phyloP scores from a whole-genome alignment of 2,113 vertebrate species.

The Corythornis vintsioides region DNA sequence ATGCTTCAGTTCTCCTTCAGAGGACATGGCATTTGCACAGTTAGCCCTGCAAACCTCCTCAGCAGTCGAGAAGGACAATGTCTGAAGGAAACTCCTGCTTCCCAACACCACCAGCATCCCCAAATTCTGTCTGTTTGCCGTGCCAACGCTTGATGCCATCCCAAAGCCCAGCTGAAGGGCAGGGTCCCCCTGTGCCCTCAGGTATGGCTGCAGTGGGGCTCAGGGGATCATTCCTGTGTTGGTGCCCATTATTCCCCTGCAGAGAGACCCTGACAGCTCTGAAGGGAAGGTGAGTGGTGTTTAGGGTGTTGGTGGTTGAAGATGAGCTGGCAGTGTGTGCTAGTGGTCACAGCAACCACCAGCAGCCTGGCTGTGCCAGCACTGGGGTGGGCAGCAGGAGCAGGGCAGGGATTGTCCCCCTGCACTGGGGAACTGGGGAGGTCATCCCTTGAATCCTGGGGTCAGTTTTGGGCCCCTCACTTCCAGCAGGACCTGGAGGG shows the following conservation, averaged over 20 bases:
- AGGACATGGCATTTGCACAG: too few species aligned
- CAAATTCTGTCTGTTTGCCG: not conserved
- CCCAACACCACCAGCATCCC: not conserved
- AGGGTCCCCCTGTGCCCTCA: not conserved
- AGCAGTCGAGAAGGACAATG: rapidly evolving
- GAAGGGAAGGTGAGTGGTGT: too few species aligned
- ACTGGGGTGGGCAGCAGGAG: not conserved
- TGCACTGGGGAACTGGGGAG: too few species aligned
- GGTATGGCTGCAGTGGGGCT: not conserved
- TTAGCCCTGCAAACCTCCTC: not conserved
- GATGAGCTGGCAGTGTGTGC: not conserved
- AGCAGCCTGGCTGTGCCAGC: not conserved
- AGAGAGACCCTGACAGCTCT: too few species aligned
- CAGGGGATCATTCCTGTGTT: too few species aligned
- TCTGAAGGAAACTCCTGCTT: not conserved
- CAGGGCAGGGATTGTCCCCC: not conserved
- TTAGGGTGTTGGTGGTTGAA: not conserved
- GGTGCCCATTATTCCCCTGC: not conserved
- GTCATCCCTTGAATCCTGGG: too few species aligned
- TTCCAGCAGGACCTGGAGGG: too few species aligned
- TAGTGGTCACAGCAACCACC: not conserved
- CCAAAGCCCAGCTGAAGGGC: not conserved
- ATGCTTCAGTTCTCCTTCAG: not conserved
- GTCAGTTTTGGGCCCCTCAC: too few species aligned
- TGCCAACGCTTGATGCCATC: not conserved